phyloP scores from a whole-genome alignment of 1,140 invertebrate species.

The Apis cerana region DNA sequence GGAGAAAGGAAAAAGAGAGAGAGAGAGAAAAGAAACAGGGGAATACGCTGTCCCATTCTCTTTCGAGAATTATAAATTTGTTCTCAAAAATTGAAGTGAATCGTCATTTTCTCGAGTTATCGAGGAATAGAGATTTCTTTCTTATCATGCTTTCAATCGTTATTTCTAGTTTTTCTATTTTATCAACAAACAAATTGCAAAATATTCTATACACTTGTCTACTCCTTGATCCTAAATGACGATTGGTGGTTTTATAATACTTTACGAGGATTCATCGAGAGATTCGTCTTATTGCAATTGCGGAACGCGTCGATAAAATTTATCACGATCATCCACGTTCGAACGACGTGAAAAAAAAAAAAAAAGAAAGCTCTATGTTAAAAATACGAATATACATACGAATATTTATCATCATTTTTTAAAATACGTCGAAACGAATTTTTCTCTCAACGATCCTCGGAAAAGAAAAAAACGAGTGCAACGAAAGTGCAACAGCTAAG shows the following conservation, averaged over 20 bases:
- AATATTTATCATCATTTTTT: too few relatives aligned
- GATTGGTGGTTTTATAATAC: neutral
- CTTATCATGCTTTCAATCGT: neutral
- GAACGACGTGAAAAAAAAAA: neutral
- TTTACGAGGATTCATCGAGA: constrained; percentile 22
- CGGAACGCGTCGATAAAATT: neutral
- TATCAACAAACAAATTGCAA: neutral
- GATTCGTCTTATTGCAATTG: neutral
- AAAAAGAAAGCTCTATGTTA: neutral
- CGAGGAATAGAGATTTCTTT: neutral
- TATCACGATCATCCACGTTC: neutral
- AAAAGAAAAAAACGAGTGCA: constrained; percentile 48
- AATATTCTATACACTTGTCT: too few relatives aligned
- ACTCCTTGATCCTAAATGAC: neutral
- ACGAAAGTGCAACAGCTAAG: constrained; percentile 61
- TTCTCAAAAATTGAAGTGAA: neutral
- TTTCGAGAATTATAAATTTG: constrained; percentile 11
- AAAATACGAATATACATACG: neutral
- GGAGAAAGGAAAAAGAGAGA: neutral
- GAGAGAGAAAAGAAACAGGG: too few relatives aligned
- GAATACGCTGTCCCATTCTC: constrained; percentile 17
- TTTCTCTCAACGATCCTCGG: constrained; percentile 12
- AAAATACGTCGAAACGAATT: too few relatives aligned
- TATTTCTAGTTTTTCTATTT: neutral
- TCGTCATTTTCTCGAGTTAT: neutral